Percentiles rank a stretch among this genome's conserved stretches.
phyloP scores from a whole-genome alignment of 2,113 vertebrate species.

The Neolamprologus hecqui region DNA sequence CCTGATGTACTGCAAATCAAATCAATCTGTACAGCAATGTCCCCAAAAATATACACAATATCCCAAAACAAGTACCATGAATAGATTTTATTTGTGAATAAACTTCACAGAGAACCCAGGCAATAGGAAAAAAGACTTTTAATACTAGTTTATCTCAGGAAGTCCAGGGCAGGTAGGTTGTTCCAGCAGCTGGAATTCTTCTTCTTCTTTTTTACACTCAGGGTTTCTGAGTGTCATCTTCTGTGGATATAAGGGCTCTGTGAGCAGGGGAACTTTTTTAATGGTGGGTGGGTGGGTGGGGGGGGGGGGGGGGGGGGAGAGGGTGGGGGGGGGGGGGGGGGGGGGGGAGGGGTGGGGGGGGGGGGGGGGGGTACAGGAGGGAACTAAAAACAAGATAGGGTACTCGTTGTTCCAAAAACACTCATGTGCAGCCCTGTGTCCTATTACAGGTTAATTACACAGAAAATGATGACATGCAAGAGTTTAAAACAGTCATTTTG shows the following conservation, averaged over 20 bases:
- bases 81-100: not conserved
- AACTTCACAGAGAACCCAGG: not conserved
- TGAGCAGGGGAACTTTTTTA: not conserved
- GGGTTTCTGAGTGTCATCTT: not conserved
- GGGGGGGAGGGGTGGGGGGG: not conserved
- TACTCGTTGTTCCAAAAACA: not conserved
- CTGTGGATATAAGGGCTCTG: not conserved
- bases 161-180: not conserved
- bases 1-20: not conserved
- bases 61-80: not conserved
- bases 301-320: accelerated
- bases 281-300: accelerated
- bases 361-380: not conserved
- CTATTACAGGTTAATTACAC: not conserved
- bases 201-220: not conserved
- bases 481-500: not conserved
- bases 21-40: not conserved
- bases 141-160: not conserved
- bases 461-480: not conserved
- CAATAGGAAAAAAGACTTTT: not conserved
- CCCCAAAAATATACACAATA: not conserved
- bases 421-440: not conserved
- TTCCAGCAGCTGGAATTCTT: not conserved
- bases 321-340: too few relatives aligned
- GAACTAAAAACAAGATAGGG: not conserved